Percentiles rank a stretch among this genome's conserved stretches.
Conservation (phyloP, 35 echinoderm and acorn worm species). For the Amphiura filiformis region DNA sequence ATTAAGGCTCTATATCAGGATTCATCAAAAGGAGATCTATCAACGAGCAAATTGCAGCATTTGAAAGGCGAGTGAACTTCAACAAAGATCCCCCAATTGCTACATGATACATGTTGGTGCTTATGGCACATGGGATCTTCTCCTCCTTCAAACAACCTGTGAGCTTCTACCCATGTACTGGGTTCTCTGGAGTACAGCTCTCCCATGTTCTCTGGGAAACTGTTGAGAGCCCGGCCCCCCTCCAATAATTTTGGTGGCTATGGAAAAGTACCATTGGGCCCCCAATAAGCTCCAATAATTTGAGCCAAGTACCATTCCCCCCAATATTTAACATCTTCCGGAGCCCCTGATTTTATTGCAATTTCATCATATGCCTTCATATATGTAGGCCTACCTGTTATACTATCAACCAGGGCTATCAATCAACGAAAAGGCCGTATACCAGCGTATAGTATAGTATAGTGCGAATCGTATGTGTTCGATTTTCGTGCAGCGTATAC, state of each 20-base stretch:
- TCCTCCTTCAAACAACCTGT: neutral
- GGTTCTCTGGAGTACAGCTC: conserved; percentile 8
- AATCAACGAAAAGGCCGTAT: too few relatives aligned
- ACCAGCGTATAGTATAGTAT: too few relatives aligned
- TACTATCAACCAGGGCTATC: too few relatives aligned
- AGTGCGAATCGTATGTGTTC: too few relatives aligned
- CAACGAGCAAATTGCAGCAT: neutral
- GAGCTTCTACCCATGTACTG: neutral
- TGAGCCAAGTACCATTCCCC: conserved; percentile 20
- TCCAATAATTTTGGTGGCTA: conserved; percentile 24
- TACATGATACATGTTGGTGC: neutral
- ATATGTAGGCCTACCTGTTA: too few relatives aligned
- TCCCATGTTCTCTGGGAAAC: neutral
- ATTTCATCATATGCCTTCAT: too few relatives aligned
- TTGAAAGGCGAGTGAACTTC: too few relatives aligned
- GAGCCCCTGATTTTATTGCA: too few relatives aligned
- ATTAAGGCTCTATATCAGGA: neutral
- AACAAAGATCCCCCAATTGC: neutral
- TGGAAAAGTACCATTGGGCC: conserved; percentile 26
- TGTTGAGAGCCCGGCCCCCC: conserved; percentile 46
- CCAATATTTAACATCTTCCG: too few relatives aligned
- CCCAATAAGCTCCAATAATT: too few relatives aligned
- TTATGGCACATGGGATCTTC: neutral
- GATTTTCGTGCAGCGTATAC: too few relatives aligned
- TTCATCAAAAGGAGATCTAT: neutral